A percentile compares a stretch with the other conserved stretches of the same genome.
Evolutionary conservation across 1,140 invertebrate genomes (phyloP).

Genomic region (Lordiphosa mommai): DNA sequence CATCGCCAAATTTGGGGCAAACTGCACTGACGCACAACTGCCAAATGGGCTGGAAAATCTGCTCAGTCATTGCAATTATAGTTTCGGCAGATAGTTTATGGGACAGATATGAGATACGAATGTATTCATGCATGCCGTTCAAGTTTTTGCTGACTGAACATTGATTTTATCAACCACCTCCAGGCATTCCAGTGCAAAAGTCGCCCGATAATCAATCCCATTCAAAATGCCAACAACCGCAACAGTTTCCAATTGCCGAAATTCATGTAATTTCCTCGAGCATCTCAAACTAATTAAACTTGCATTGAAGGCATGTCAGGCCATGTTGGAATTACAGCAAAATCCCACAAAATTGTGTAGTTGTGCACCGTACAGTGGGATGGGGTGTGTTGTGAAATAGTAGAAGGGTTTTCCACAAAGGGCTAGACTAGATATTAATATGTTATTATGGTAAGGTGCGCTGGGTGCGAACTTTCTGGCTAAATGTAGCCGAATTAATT

Average conservation of each 20-base stretch:
- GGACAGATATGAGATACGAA: background rate
- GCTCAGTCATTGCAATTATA: conserved; percentile 50
- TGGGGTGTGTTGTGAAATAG: background rate
- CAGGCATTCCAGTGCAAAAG: background rate
- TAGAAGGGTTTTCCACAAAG: background rate
- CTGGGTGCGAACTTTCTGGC: no score
- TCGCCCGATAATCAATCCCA: conserved; percentile 25
- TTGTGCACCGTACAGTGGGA: conserved; percentile 11
- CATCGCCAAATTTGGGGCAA: conserved; percentile 2
- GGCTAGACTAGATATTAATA: background rate
- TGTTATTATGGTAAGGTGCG: no score
- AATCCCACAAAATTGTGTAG: conserved; percentile 11
- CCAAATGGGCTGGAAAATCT: conserved; percentile 50
- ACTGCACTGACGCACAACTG: conserved; percentile 40
- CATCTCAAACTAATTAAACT: conserved; percentile 57
- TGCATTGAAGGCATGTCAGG: conserved; percentile 37
- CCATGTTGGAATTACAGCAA: conserved; percentile 6
- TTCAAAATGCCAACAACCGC: conserved; percentile 33
- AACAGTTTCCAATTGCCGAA: conserved; percentile 35
- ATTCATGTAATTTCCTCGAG: conserved; percentile 31
- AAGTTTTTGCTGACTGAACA: background rate
- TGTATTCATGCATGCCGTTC: background rate
- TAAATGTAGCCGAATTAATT: no score
- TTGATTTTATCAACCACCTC: background rate
- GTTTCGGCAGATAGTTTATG: conserved; percentile 21